Evolutionary conservation across 1,140 invertebrate species (phyloP).

Genomic region (Drosophila nebulosa): DNA sequence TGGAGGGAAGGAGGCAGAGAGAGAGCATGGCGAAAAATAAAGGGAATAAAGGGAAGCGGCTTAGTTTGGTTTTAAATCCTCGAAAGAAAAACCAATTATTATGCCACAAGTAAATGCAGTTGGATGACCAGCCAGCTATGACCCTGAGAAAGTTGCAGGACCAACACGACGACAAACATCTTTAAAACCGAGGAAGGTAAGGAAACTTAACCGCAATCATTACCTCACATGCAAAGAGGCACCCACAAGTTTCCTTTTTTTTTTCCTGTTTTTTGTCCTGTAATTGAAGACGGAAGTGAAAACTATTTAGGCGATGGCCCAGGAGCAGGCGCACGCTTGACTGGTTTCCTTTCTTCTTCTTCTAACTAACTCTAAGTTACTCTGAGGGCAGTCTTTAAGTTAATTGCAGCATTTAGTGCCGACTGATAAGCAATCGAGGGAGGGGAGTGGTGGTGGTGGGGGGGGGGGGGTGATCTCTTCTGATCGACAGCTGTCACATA

Average conservation of each 20-base stretch:
- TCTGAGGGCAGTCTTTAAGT: constrained; percentile 36
- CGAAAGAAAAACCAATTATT: constrained; percentile 33
- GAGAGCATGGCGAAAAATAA: neutral
- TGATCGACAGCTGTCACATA: constrained; percentile 22
- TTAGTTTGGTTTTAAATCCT: constrained; percentile 1
- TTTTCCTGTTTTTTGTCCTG: constrained; percentile 12
- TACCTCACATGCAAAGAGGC: constrained; percentile 46
- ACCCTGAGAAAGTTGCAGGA: constrained; percentile 58
- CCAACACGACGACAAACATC: neutral
- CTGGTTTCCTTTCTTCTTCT: constrained; percentile 21
- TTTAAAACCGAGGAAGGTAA: neutral
- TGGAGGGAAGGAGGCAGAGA: neutral
- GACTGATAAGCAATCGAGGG: no score
- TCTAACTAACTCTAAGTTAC: neutral
- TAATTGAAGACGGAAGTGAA: constrained; percentile 69
- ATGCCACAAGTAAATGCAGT: neutral
- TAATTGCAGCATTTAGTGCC: constrained; percentile 68
- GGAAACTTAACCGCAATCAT: constrained; percentile 64
- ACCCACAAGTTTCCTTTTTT: constrained; percentile 30
- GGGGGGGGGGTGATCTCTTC: constrained; percentile 1
- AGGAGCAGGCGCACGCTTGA: no score
- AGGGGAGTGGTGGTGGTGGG: constrained; percentile 19
- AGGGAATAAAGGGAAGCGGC: neutral
- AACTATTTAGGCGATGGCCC: constrained; percentile 59
- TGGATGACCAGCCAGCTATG: constrained; percentile 57